Base-by-base conservation (phyloP, 2,888 invertebrate species). In the Diplazon laetatorius region DNA sequence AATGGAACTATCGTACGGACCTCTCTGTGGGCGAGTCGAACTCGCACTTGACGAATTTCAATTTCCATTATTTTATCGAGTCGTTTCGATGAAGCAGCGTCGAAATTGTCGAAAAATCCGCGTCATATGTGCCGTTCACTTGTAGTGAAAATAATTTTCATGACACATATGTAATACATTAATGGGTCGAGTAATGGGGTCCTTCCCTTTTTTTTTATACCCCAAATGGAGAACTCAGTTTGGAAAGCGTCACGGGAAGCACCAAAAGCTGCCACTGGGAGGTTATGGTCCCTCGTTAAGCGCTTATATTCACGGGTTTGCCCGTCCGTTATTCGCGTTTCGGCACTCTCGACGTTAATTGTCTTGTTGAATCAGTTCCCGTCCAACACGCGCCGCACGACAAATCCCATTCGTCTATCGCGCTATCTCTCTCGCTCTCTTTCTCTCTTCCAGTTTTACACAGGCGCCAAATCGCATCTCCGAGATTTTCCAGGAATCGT, bases 331-430 rank as follows among this genome's bases (percentile, higher is more conserved):
- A 55, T 75, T 68, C 63, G 66, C 75, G 44, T 57, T 63, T 71
- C 57, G 75, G 75, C 68, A 68, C 75, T 59, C 68, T 63, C 71
- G 72, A 75, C 78, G 71, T 72, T 75, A 72, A 79, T 79, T 79
- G 75, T 79, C 78, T 79, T 79, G 78, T 79, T 79, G 76, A 79
- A 79, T 79, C 71, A 79, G 75, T 79, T 69, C 75, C 68, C 72
- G 75, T 68, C 71, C 75, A 48, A 52, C 39, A 68, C 68, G 57
- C 66, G 66, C 62, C 22, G 10, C 50, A 57, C 62, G 57, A 46
- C 57, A 50, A 59, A 52, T 59, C 6, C 30, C 6, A 2, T 66
- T 62, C 65, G 46, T 66, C 55, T 22, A 22, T 78, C 70, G 44
- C 59, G 18, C 37, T 63, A 37, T 9, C 44, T 25, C 35, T 25